These are phyloP conservation scores for Oreotrochilus melanogaster DNA, from an alignment of 2,113 vertebrate species.

Conservation along the genomic window DNA sequence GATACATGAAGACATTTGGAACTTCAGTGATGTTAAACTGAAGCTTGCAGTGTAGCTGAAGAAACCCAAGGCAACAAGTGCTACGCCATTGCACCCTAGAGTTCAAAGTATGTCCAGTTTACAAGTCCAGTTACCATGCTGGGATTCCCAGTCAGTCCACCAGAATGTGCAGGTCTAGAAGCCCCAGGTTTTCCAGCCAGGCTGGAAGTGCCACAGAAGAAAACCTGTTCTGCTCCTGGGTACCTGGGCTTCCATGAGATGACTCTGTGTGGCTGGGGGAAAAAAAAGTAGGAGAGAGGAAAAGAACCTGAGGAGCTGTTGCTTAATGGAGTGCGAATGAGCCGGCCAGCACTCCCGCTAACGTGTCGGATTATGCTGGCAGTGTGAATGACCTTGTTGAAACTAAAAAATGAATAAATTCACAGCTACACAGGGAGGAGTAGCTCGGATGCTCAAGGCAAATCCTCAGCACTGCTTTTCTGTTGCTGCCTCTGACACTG, in stretches of 20 bases:
- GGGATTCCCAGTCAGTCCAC: neutral
- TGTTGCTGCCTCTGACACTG: fast-evolving
- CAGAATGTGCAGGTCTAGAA: neutral
- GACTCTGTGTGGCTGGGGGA: neutral
- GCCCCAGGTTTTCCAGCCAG: neutral
- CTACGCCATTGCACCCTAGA: neutral
- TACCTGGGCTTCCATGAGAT: neutral
- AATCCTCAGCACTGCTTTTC: neutral
- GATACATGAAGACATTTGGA: fast-evolving
- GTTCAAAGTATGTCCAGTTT: neutral
- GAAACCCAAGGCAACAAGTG: fast-evolving
- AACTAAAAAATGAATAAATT: slow-evolving; percentile 29
- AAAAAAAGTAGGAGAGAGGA: neutral
- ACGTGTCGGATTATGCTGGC: slow-evolving; percentile 24
- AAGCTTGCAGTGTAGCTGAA: neutral
- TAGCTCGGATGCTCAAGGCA: neutral
- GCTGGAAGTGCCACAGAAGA: neutral
- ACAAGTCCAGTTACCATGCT: neutral
- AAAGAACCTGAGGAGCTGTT: neutral
- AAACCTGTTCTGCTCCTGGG: fast-evolving
- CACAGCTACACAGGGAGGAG: neutral
- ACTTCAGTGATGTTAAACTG: neutral
- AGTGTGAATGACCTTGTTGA: slow-evolving; percentile 57
- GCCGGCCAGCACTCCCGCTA: slow-evolving; percentile 38
- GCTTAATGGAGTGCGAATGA: slow-evolving; percentile 56